A percentile compares a stretch with the other conserved stretches of the same genome.
Evolutionary conservation across 2,113 vertebrate genomes (phyloP).

Genomic region (Nannospalax galili): DNA sequence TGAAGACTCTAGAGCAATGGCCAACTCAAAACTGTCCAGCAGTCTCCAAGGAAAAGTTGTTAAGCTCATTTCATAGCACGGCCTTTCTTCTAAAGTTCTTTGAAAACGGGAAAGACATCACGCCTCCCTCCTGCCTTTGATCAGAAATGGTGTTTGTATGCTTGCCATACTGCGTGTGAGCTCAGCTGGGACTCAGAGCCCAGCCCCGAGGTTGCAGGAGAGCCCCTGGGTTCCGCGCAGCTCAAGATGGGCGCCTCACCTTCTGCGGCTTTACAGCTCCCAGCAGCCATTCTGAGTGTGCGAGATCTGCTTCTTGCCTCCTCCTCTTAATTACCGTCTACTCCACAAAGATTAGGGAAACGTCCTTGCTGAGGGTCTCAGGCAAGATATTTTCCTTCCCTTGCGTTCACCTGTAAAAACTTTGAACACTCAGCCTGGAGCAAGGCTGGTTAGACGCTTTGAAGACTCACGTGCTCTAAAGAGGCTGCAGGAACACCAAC

Average conservation of each 20-base stretch:
- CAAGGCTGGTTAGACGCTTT: not conserved
- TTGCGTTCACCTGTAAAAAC: constrained; percentile 2
- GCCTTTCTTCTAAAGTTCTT: constrained; percentile 35
- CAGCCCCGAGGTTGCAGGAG: not conserved
- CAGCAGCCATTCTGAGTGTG: not conserved
- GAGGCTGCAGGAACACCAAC: not conserved
- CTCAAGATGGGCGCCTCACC: not conserved
- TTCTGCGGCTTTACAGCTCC: not conserved
- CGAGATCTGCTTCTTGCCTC: not conserved
- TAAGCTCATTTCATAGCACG: not conserved
- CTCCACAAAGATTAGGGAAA: not conserved
- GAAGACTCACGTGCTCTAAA: not conserved
- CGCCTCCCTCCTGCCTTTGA: not conserved
- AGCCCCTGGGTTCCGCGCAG: not conserved
- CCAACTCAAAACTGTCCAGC: not conserved
- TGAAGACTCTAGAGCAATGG: not conserved
- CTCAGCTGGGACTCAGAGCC: not conserved
- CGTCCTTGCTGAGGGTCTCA: not conserved
- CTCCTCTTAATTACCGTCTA: not conserved
- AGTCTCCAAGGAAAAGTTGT: not conserved
- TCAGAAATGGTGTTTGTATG: constrained; percentile 25
- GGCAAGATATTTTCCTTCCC: not conserved
- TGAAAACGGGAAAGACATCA: constrained; percentile 34
- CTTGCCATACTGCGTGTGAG: not conserved
- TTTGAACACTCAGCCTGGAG: not conserved